Evolutionary conservation across 53 echinoderm and acorn worm genomes (phyloP).

Genomic region (Hippasteria phrygiana): DNA sequence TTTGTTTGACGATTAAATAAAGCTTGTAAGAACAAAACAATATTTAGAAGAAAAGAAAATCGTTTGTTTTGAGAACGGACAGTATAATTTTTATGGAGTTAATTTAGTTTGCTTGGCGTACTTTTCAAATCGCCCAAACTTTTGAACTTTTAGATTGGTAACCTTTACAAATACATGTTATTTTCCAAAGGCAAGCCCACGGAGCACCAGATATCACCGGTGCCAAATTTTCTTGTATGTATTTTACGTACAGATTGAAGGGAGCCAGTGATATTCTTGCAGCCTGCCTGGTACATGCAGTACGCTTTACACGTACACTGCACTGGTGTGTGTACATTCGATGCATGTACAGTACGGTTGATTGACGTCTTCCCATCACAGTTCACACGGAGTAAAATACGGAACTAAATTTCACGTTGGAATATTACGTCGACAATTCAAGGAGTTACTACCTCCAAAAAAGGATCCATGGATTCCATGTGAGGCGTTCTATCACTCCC

Average conservation of each 20-base stretch:
- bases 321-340: not conserved
- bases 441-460: not conserved
- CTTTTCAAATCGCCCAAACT: no score
- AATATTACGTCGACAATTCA: not conserved
- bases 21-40: no score
- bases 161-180: no score
- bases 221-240: not conserved
- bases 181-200: no score
- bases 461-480: slow-evolving; percentile 19
- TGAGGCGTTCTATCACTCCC: not conserved
- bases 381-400: not conserved
- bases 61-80: no score
- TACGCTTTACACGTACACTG: not conserved
- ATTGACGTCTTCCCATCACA: no score
- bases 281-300: not conserved
- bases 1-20: no score
- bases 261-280: not conserved
- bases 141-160: no score
- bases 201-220: not conserved
- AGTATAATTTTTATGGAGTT: no score
- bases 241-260: not conserved
- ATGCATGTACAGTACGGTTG: no score
- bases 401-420: not conserved
- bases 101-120: no score
- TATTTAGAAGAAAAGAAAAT: no score